Evolutionary conservation across 2,888 invertebrate genomes (phyloP).

Genomic region (Hyalella azteca): DNA sequence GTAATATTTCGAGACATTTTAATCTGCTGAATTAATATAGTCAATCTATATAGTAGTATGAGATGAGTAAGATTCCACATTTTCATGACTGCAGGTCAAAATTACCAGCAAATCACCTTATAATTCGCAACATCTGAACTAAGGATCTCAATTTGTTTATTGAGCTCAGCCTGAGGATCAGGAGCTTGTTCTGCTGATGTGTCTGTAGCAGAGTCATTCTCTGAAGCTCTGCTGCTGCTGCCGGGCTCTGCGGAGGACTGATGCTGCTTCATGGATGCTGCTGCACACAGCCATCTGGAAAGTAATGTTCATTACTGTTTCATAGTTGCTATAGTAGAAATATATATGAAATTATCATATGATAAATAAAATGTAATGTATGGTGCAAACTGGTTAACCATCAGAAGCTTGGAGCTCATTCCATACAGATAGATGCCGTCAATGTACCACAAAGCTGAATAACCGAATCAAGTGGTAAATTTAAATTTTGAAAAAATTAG

Average conservation of each 20-base stretch:
- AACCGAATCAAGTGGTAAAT: too few relatives aligned
- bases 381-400: too few relatives aligned
- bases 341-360: too few relatives aligned
- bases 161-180: neutral
- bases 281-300: conserved; percentile 23
- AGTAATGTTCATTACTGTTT: neutral
- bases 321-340: too few relatives aligned
- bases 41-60: too few relatives aligned
- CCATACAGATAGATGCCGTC: too few relatives aligned
- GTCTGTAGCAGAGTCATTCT: neutral
- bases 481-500: too few relatives aligned
- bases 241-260: conserved; percentile 4
- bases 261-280: conserved; percentile 27
- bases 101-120: neutral
- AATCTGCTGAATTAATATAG: too few relatives aligned
- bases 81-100: neutral
- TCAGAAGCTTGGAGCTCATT: too few relatives aligned
- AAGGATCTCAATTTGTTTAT: conserved; percentile 12
- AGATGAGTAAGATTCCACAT: neutral
- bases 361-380: too few relatives aligned
- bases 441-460: too few relatives aligned
- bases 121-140: conserved; percentile 4
- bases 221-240: neutral
- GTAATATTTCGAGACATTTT: too few relatives aligned
- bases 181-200: neutral